phyloP scores from a whole-genome alignment of 2,113 vertebrate species.

The Carassius auratus region DNA sequence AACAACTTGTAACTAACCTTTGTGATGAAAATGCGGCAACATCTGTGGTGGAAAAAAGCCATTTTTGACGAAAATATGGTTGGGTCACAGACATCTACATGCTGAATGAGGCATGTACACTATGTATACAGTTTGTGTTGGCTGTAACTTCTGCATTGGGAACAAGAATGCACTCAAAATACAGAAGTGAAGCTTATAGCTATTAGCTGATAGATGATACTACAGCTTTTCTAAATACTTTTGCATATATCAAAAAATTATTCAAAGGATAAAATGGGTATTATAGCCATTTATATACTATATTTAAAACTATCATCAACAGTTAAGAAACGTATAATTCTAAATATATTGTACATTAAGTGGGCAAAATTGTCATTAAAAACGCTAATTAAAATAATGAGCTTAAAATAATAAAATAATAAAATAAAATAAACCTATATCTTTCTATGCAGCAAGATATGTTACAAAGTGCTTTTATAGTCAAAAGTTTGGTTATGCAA shows the following conservation, averaged over 20 bases:
- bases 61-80: not conserved
- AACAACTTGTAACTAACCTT: conserved; percentile 25
- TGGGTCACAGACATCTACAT: not conserved
- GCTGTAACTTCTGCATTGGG: not conserved
- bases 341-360: not conserved
- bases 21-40: conserved; percentile 19
- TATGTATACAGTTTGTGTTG: conserved; percentile 18
- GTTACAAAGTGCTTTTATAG: too few relatives aligned
- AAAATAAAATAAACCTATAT: too few relatives aligned
- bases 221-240: not conserved
- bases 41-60: not conserved
- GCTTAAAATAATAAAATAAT: not conserved
- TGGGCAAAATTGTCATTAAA: too few relatives aligned
- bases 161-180: conserved; percentile 2
- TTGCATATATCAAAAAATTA: not conserved
- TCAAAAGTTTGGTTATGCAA: too few relatives aligned
- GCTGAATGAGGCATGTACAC: not conserved
- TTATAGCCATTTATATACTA: not conserved
- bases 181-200: not conserved
- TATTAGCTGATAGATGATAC: not conserved
- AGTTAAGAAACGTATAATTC: not conserved
- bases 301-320: not conserved
- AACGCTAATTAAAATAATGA: too few relatives aligned
- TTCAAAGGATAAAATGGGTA: not conserved
- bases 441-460: too few relatives aligned